Base-by-base conservation (phyloP, 1,140 invertebrate species). In the Atta texana region DNA sequence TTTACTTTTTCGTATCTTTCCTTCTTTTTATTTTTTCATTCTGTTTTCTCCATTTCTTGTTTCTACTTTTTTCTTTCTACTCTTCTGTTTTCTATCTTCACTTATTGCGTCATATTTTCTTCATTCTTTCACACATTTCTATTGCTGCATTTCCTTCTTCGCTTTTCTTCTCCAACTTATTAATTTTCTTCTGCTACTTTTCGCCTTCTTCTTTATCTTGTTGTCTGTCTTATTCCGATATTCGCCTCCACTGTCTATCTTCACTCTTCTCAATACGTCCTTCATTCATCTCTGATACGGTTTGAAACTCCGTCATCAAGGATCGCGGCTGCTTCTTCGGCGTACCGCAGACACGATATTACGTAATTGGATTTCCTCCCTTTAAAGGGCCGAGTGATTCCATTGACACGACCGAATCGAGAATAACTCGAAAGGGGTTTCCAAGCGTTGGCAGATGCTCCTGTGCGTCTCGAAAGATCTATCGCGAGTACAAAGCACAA, bases 311-410 rank as follows among this genome's bases (percentile, higher is more conserved):
- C 71, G 49, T 82, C 85, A 61, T 90, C 88, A 81, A 90, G 89
- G 87, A 89, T 91, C 90, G 64, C 80, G 80, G 59, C 77, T 63
- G 90, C 87, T 89, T 91, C 88, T 87, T 91, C 90, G 85, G 74
- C 72, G 68, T 74, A 86, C 80, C 91, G 75, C 88, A 91, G 88
- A 87, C 85, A 90, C 90, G 90, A 91, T 92, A 90, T 90, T 90
- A 89, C 90, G 90, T 92, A 92, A 92, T 92, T 92, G 91, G 92
- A 92, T 92, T 92, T 89, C 53, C 72, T 85, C 86, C 86, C 88
- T 87, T 84, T 90, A 90, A 91, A 90, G 90, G 90, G 87, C 77
- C 77, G 63, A 88, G 89, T 72, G 75, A 68, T 89, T 89, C 90
- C 90, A 92, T 92, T 91, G 91, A 92, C 89, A 89, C 85, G 89